Evolutionary conservation across 2,797 vertebrate species (phyloP).

Genomic region (Benthosema pterotum): DNA sequence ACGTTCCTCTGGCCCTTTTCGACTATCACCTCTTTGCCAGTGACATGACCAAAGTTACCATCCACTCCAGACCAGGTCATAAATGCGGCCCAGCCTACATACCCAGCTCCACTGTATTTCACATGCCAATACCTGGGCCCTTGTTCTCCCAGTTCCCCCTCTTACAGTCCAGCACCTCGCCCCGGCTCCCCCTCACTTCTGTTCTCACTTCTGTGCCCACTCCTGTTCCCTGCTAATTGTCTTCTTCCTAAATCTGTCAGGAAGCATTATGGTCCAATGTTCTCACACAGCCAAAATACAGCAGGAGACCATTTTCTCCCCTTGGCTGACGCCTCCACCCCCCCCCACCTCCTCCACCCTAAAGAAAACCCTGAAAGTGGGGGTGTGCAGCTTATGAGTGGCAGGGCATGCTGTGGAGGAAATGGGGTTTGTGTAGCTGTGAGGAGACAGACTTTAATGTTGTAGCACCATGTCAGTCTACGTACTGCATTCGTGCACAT

Average conservation of each 20-base stretch:
- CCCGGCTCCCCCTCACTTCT: background rate
- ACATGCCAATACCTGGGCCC: too few relatives aligned
- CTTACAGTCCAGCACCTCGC: constrained; percentile 2
- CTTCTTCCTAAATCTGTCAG: constrained; percentile 73
- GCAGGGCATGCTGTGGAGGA: constrained; percentile 69
- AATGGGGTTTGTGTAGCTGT: constrained; percentile 70
- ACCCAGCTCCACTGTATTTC: background rate
- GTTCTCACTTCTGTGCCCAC: constrained; percentile 37
- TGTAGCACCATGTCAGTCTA: constrained; percentile 56
- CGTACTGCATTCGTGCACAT: constrained; percentile 45
- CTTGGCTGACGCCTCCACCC: constrained; percentile 3
- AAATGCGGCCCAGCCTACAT: too few relatives aligned
- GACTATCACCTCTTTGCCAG: too few relatives aligned
- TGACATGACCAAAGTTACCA: too few relatives aligned
- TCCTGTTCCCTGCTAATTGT: constrained; percentile 67
- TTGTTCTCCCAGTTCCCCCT: background rate
- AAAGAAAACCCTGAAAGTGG: constrained; percentile 62
- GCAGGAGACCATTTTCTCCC: constrained; percentile 55
- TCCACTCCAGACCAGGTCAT: too few relatives aligned
- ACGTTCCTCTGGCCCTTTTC: too few relatives aligned
- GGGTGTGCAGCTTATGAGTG: constrained; percentile 51
- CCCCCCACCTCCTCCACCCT: constrained; percentile 33
- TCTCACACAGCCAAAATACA: constrained; percentile 65
- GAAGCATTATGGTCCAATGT: constrained; percentile 61
- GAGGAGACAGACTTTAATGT: constrained; percentile 57